Percentiles rank a stretch among this genome's conserved stretches.
Conservation (phyloP, 2,888 invertebrate genomes). For the Cacoxenus indagator region DNA sequence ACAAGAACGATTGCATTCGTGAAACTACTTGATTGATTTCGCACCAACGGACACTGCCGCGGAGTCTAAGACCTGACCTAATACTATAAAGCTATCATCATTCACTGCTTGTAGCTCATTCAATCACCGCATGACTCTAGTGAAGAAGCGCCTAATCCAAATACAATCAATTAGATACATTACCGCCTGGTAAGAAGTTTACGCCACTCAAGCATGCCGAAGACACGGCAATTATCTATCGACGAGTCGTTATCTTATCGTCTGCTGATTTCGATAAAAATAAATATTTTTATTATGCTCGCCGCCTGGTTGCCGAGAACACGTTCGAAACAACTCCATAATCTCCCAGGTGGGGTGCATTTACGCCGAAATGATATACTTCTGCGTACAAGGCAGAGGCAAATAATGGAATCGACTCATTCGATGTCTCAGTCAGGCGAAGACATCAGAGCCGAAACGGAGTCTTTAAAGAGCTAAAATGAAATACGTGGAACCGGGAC, state of each 20-base stretch:
- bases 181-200: constrained; percentile 24
- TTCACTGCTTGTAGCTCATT: constrained; percentile 42
- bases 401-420: constrained; percentile 39
- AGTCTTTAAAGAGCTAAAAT: constrained; percentile 35
- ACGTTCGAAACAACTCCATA: neutral
- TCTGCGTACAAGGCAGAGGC: constrained; percentile 34
- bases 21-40: constrained; percentile 55
- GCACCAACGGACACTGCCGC: neutral
- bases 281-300: constrained; percentile 26
- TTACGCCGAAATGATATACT: constrained; percentile 40
- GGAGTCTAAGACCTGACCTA: neutral
- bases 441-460: constrained; percentile 26
- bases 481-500: neutral
- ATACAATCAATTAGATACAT: constrained; percentile 58
- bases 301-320: constrained; percentile 2
- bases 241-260: constrained; percentile 47
- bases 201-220: constrained; percentile 3
- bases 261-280: constrained; percentile 40
- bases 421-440: constrained; percentile 36
- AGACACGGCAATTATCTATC: constrained; percentile 34
- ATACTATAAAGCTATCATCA: constrained; percentile 45
- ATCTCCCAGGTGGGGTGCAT: constrained; percentile 35
- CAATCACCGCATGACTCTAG: neutral
- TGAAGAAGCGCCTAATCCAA: constrained; percentile 54
- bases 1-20: constrained; percentile 35